Conservation (phyloP, 2,113 vertebrate genomes). For the Axis porcinus region DNA sequence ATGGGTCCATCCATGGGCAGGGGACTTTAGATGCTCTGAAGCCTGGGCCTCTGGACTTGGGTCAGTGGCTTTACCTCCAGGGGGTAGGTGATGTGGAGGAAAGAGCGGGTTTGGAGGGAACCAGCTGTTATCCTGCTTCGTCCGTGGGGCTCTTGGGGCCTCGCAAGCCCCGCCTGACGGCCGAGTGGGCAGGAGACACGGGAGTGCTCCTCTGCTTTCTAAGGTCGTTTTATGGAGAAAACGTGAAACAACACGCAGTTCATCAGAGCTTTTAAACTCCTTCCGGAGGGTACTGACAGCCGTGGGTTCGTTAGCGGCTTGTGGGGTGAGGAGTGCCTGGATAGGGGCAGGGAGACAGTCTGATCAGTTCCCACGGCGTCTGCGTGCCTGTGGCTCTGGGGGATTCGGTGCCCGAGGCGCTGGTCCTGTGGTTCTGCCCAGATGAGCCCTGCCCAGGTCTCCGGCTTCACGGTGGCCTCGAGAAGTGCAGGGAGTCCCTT, state of each 20-base stretch:
- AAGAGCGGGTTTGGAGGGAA: neutral
- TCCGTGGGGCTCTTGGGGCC: neutral
- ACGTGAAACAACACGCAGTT: no score
- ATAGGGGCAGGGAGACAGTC: accelerated
- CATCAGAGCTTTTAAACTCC: neutral
- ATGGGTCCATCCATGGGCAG: accelerated
- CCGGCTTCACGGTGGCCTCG: neutral
- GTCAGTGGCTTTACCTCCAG: accelerated
- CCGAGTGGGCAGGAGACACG: accelerated
- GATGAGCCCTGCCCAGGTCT: neutral
- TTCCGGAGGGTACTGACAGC: neutral
- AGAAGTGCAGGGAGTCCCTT: neutral
- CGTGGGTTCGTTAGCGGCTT: accelerated
- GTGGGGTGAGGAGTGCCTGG: no score
- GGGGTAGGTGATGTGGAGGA: neutral
- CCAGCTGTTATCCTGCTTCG: neutral
- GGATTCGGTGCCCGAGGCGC: accelerated
- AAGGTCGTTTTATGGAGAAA: neutral
- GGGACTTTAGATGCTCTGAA: neutral
- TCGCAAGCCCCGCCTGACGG: accelerated
- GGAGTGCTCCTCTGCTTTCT: neutral
- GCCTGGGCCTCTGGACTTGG: neutral
- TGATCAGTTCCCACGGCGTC: accelerated
- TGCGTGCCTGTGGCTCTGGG: accelerated
- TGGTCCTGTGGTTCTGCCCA: no score